Evolutionary conservation across 2,113 vertebrate genomes (phyloP).

Genomic region (Pomatostomus ruficeps): DNA sequence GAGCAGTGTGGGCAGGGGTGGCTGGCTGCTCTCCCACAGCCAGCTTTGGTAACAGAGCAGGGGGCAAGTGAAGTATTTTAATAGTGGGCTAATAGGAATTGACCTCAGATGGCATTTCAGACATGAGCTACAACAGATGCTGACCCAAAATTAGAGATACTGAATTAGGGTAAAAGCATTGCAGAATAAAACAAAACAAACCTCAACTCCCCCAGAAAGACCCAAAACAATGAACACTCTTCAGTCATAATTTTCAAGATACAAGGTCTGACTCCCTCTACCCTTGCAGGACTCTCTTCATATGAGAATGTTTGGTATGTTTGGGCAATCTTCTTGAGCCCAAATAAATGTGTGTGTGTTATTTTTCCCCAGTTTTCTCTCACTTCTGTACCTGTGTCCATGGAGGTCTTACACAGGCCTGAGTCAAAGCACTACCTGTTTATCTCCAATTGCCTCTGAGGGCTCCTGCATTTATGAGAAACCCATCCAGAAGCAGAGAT

Average conservation of each 20-base stretch:
- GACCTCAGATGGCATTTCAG: neutral
- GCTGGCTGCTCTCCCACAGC: neutral
- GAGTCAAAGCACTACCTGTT: neutral
- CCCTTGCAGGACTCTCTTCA: neutral
- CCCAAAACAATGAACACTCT: neutral
- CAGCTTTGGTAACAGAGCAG: neutral
- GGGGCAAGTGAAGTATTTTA: neutral
- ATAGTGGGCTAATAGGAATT: neutral
- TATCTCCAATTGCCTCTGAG: neutral
- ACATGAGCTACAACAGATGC: neutral
- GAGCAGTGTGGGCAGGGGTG: accelerated
- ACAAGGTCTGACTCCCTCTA: neutral
- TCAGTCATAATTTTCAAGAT: neutral
- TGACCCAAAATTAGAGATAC: neutral
- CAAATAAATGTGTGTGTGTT: neutral
- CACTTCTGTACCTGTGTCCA: accelerated
- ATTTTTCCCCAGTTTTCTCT: neutral
- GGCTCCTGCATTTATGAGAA: neutral
- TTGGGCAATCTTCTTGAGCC: neutral
- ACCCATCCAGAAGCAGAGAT: neutral
- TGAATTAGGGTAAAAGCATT: neutral
- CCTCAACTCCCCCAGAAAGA: neutral
- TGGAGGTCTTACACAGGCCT: neutral
- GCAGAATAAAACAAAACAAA: neutral
- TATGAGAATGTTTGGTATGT: neutral